Percentiles rank a stretch among this genome's conserved stretches.
These are phyloP conservation scores for Engraulis encrasicolus DNA, from an alignment of 2,113 vertebrate genomes.

Conservation along the genomic window DNA sequence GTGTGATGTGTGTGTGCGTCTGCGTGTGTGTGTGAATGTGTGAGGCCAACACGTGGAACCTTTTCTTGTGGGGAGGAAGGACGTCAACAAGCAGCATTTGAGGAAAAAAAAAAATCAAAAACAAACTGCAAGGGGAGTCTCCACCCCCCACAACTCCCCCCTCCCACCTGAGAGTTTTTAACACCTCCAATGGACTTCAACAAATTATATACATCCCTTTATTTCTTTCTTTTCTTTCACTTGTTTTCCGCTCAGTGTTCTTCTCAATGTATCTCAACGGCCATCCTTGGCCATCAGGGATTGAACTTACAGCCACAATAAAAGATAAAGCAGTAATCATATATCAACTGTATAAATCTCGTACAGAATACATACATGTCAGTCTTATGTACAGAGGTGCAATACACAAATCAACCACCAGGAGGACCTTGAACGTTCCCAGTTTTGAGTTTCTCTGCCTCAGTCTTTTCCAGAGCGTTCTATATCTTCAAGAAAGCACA, in stretches of 20 bases:
- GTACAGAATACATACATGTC: constrained; percentile 80
- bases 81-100: constrained; percentile 57
- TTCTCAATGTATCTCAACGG: constrained; percentile 88
- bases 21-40: constrained; percentile 72
- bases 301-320: constrained; percentile 89
- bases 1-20: constrained; percentile 87
- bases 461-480: not conserved
- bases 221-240: constrained; percentile 43
- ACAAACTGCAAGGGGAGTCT: constrained; percentile 87
- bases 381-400: constrained; percentile 73
- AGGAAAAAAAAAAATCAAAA: no score
- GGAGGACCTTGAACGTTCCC: not conserved
- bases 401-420: constrained; percentile 49
- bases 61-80: constrained; percentile 80
- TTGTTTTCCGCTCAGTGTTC: constrained; percentile 34
- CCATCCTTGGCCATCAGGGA: constrained; percentile 89
- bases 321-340: constrained; percentile 69
- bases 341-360: constrained; percentile 76
- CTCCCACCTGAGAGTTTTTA: constrained; percentile 85
- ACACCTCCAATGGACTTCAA: constrained; percentile 77
- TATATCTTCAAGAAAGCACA: not conserved
- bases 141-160: constrained; percentile 73
- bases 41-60: constrained; percentile 93
- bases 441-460: not conserved
- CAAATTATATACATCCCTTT: constrained; percentile 75